Percentiles rank a stretch among this genome's conserved stretches.
These are phyloP conservation scores for Oxyura jamaicensis DNA, from an alignment of 2,113 vertebrate species.

Conservation along the genomic window DNA sequence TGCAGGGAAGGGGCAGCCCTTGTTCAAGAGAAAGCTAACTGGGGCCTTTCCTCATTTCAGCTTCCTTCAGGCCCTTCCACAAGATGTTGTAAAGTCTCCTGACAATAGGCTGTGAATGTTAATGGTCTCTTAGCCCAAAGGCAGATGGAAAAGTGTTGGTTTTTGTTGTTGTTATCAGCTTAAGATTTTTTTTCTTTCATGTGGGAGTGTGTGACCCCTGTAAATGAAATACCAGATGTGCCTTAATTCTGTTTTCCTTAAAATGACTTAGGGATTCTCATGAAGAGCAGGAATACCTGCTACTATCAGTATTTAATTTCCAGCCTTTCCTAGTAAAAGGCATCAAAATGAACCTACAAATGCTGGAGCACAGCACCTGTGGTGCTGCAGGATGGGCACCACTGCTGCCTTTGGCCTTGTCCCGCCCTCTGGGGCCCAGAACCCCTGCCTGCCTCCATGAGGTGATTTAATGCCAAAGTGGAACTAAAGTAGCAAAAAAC, in stretches of 20 bases:
- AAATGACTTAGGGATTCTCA: not conserved
- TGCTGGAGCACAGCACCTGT: accelerated
- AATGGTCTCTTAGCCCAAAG: not conserved
- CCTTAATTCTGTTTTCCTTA: not conserved
- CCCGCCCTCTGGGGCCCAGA: not conserved
- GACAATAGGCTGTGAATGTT: constrained; percentile 16
- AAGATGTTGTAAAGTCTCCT: not conserved
- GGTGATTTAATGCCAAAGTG: too few relatives aligned
- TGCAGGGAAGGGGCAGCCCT: not conserved
- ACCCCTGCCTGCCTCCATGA: too few relatives aligned
- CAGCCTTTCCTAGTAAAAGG: not conserved
- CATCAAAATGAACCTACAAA: not conserved
- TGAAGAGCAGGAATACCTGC: not conserved
- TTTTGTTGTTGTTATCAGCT: not conserved
- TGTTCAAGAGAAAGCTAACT: not conserved
- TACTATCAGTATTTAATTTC: not conserved
- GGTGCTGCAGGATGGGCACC: not conserved
- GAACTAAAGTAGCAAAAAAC: too few relatives aligned
- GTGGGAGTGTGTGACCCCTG: not conserved
- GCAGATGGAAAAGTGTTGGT: not conserved
- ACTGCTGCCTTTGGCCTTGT: accelerated
- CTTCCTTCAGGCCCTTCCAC: not conserved
- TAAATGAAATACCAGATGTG: constrained; percentile 55
- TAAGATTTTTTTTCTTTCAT: constrained; percentile 20
- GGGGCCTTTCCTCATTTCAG: not conserved